Conservation (phyloP, 23 tunicate genomes). For the Ciona savignyi region DNA sequence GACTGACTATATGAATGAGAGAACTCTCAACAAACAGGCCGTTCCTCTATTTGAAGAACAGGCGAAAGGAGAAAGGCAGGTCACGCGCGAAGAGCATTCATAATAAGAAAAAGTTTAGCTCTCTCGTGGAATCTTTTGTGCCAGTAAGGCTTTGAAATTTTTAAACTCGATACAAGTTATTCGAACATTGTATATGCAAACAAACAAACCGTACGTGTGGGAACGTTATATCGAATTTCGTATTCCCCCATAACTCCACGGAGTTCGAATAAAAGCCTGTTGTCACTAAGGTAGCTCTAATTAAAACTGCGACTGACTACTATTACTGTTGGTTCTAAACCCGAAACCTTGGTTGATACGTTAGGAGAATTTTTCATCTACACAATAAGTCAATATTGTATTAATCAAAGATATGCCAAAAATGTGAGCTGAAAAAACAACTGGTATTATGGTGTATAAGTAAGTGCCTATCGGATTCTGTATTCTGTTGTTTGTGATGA, state of each 20-base stretch:
- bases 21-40: neutral
- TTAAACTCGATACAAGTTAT: neutral
- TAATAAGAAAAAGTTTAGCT: neutral
- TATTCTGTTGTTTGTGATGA: no score
- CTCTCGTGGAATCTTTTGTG: neutral
- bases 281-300: neutral
- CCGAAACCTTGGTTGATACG: neutral
- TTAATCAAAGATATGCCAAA: no score
- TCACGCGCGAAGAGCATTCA: neutral
- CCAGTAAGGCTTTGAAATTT: neutral
- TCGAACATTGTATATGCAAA: neutral
- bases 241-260: no score
- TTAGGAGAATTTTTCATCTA: neutral
- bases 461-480: no score
- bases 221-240: neutral
- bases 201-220: neutral
- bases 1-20: no score
- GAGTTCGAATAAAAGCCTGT: no score
- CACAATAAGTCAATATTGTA: neutral
- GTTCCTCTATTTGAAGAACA: neutral
- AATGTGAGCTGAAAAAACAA: no score
- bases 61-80: neutral
- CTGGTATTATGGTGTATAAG: no score
- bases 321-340: neutral
- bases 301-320: neutral